These are phyloP conservation scores for Amphiprion ocellaris DNA, from an alignment of 2,113 vertebrate genomes.

Conservation along the genomic window DNA sequence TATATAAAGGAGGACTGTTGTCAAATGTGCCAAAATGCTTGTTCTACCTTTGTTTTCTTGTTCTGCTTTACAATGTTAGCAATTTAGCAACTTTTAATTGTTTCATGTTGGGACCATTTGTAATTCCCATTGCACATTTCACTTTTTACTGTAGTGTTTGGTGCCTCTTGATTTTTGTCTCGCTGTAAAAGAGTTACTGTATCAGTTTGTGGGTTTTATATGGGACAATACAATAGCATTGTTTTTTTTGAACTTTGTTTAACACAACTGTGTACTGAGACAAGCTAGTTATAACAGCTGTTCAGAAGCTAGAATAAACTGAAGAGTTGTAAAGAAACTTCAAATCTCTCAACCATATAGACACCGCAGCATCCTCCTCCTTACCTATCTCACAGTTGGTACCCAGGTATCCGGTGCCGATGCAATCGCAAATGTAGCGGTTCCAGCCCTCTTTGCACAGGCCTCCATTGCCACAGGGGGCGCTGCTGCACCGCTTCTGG, in stretches of 20 bases:
- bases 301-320: too few relatives aligned
- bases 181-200: background rate
- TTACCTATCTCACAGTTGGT: constrained; percentile 91
- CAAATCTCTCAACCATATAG: too few relatives aligned
- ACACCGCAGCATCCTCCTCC: constrained; percentile 11
- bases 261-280: too few relatives aligned
- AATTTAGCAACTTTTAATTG: background rate
- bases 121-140: background rate
- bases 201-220: too few relatives aligned
- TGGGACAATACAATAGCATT: too few relatives aligned
- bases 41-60: constrained; percentile 18
- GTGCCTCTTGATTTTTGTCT: background rate
- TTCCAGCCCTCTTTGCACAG: constrained; percentile 95
- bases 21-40: background rate
- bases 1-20: constrained; percentile 10
- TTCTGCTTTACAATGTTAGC: background rate
- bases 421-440: constrained; percentile 93
- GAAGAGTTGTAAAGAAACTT: too few relatives aligned
- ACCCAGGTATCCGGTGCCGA: constrained; percentile 91
- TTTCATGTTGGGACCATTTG: background rate
- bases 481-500: constrained; percentile 88
- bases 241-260: too few relatives aligned
- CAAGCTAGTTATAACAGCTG: too few relatives aligned
- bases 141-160: too few relatives aligned
- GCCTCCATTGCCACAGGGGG: constrained; percentile 89